Evolutionary conservation across 2,797 vertebrate species (phyloP).

Genomic region (Botia almorhae): DNA sequence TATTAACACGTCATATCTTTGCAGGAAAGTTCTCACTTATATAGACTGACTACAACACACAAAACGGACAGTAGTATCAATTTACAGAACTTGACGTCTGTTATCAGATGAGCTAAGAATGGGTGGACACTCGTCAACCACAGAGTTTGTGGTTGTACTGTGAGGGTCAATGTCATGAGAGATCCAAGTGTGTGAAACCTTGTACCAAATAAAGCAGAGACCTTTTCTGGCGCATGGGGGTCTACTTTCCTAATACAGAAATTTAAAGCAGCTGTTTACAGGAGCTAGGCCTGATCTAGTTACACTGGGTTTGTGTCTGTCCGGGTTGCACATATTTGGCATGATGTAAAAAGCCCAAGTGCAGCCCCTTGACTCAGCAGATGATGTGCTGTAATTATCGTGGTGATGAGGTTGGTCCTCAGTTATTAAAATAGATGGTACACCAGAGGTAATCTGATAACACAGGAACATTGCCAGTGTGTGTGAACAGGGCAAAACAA

Average conservation of each 20-base stretch:
- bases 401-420: slow-evolving; percentile 40
- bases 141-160: slow-evolving; percentile 12
- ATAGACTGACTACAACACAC: background rate
- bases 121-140: slow-evolving; percentile 8
- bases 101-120: slow-evolving; percentile 1
- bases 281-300: slow-evolving; percentile 51
- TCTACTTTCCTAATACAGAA: slow-evolving; percentile 53
- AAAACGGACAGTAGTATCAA: background rate
- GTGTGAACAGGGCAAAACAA: slow-evolving; percentile 40
- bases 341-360: slow-evolving; percentile 40
- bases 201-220: slow-evolving; percentile 49
- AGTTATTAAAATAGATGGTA: slow-evolving; percentile 57
- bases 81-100: background rate
- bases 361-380: slow-evolving; percentile 58
- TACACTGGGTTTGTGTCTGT: slow-evolving; percentile 53
- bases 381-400: slow-evolving; percentile 51
- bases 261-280: slow-evolving; percentile 60
- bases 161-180: slow-evolving; percentile 13
- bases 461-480: slow-evolving; percentile 29
- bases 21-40: too few relatives aligned
- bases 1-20: too few relatives aligned
- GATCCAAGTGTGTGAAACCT: slow-evolving; percentile 42
- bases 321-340: slow-evolving; percentile 42
- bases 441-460: slow-evolving; percentile 53
- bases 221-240: slow-evolving; percentile 46